These are phyloP conservation scores for Boloria selene DNA, from an alignment of 2,888 invertebrate species.

Conservation along the genomic window DNA sequence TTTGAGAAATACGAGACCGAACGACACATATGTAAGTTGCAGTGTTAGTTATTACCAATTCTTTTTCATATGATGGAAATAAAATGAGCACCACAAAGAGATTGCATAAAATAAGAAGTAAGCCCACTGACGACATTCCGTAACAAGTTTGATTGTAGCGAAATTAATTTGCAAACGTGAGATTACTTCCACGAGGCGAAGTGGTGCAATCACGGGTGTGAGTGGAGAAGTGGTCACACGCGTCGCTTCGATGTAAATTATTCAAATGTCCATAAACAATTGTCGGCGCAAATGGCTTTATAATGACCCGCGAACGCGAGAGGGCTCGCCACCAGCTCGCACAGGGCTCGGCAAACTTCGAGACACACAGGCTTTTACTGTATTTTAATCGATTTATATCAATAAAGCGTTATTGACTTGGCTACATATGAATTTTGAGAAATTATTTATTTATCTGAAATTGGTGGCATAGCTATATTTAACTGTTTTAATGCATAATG, in stretches of 20 bases:
- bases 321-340: conserved; percentile 4
- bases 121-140: neutral
- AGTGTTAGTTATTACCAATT: neutral
- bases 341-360: neutral
- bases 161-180: conserved; percentile 23
- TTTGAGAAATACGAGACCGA: too few relatives aligned
- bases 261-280: conserved; percentile 43
- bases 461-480: too few relatives aligned
- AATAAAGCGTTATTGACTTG: too few relatives aligned
- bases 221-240: conserved; percentile 19
- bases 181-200: conserved; percentile 1
- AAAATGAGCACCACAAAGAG: neutral
- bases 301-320: conserved; percentile 38
- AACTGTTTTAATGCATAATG: too few relatives aligned
- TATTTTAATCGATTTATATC: neutral
- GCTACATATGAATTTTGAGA: too few relatives aligned
- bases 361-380: neutral
- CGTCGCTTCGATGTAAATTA: conserved; percentile 40
- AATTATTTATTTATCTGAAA: too few relatives aligned
- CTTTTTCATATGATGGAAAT: neutral
- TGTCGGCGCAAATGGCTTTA: conserved; percentile 43
- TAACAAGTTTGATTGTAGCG: conserved; percentile 2
- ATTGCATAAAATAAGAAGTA: conserved; percentile 1
- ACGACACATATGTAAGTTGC: too few relatives aligned
- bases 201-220: conserved; percentile 2